Conservation (phyloP, 2,888 invertebrate genomes). For the Drosophila koepferae region DNA sequence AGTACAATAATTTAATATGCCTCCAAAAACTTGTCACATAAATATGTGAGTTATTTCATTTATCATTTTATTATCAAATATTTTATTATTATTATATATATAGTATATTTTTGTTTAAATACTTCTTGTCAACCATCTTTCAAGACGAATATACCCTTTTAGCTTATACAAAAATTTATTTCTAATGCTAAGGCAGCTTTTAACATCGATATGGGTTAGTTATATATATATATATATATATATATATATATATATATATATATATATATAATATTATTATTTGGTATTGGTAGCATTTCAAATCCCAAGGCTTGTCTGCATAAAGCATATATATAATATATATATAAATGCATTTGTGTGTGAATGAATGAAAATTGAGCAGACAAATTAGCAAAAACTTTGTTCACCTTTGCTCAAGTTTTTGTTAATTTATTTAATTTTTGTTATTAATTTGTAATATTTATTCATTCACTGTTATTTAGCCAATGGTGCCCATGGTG, state of each 20-base stretch:
- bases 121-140: constrained; percentile 4
- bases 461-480: constrained; percentile 18
- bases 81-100: constrained; percentile 3
- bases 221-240: constrained; percentile 9
- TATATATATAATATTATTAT: constrained; percentile 6
- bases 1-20: constrained; percentile 38
- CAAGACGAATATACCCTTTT: constrained; percentile 17
- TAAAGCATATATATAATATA: constrained; percentile 31
- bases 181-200: constrained; percentile 84
- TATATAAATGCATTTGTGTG: constrained; percentile 19
- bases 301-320: constrained; percentile 42
- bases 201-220: constrained; percentile 84
- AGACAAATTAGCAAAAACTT: constrained; percentile 19
- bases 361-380: constrained; percentile 14
- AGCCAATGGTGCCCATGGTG: constrained; percentile 72
- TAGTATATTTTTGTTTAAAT: constrained; percentile 47
- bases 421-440: background rate
- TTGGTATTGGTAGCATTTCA: constrained; percentile 33
- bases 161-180: constrained; percentile 72
- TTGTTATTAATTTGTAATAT: background rate
- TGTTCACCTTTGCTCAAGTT: background rate
- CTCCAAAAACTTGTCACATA: constrained; percentile 71
- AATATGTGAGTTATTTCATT: constrained; percentile 13
- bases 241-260: background rate
- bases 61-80: background rate